Conservation (phyloP, 2,113 vertebrate species). For the Meleagris gallopavo region DNA sequence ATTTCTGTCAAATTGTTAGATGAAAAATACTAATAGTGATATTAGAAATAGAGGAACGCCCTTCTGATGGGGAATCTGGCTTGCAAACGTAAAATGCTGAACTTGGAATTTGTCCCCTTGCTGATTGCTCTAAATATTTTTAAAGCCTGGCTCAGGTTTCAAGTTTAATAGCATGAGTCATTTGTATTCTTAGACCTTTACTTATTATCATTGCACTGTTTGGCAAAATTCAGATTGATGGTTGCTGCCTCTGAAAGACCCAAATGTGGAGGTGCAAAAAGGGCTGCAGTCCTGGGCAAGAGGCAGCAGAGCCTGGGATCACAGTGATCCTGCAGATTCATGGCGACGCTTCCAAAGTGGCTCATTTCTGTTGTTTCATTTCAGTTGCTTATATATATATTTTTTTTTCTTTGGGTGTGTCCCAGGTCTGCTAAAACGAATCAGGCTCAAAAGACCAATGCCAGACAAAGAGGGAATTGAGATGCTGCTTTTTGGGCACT, state of each 20-base stretch:
- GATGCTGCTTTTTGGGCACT: not conserved
- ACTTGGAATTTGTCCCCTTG: constrained; percentile 67
- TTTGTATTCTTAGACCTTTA: constrained; percentile 73
- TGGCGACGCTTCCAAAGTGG: not conserved
- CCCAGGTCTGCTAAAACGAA: not conserved
- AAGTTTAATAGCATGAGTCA: constrained; percentile 64
- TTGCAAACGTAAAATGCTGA: constrained; percentile 54
- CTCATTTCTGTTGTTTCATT: not conserved
- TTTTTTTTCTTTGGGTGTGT: not conserved
- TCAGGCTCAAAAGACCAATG: not conserved
- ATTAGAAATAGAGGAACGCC: constrained; percentile 63
- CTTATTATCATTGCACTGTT: constrained; percentile 68
- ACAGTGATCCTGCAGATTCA: not conserved
- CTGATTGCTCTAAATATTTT: constrained; percentile 60
- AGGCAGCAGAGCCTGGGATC: not conserved
- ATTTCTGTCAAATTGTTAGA: constrained; percentile 74
- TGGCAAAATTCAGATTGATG: constrained; percentile 65
- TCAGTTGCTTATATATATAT: not conserved
- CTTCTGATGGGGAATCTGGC: constrained; percentile 12
- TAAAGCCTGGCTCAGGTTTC: constrained; percentile 62
- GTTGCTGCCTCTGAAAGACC: constrained; percentile 42
- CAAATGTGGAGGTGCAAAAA: not conserved
- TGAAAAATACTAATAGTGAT: constrained; percentile 71
- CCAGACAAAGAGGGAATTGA: not conserved
- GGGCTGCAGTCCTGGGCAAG: not conserved